Percentiles rank a stretch among this genome's conserved stretches.
Conservation (phyloP, 2,888 invertebrate species). For the Thecocarcelia acutangulata region DNA sequence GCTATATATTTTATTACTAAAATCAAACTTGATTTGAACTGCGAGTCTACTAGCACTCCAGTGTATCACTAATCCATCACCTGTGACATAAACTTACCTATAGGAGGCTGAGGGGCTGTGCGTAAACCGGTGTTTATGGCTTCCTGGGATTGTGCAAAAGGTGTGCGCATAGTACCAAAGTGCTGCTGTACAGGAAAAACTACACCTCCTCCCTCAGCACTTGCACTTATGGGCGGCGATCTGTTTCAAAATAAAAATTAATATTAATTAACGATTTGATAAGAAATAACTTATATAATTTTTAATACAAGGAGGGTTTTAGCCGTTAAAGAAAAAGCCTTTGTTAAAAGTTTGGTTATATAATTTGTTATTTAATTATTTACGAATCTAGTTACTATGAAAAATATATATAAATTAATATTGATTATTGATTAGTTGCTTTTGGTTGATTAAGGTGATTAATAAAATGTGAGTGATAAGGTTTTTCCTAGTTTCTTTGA, state of each 20-base stretch:
- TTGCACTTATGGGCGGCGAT: conserved; percentile 80
- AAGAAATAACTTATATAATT: not conserved
- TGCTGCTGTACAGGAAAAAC: conserved; percentile 79
- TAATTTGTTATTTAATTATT: conserved; percentile 3
- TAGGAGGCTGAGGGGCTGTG: conserved; percentile 79
- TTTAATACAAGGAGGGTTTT: not conserved
- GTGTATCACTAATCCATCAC: too few species aligned
- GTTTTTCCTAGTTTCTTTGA: conserved; percentile 34
- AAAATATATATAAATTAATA: too few species aligned
- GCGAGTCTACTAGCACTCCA: too few species aligned
- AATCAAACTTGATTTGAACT: not conserved
- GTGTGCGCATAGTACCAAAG: conserved; percentile 80
- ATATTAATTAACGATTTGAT: not conserved
- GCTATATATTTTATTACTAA: not conserved
- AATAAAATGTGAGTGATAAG: conserved; percentile 32
- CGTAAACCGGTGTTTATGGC: conserved; percentile 76
- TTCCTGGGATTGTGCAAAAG: conserved; percentile 79
- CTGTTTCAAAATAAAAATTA: conserved; percentile 70
- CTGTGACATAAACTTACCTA: conserved; percentile 74
- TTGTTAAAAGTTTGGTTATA: conserved; percentile 25
- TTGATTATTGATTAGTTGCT: conserved; percentile 4
- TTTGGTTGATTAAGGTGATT: not conserved
- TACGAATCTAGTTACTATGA: conserved; percentile 1
- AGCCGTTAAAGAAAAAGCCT: conserved; percentile 31
- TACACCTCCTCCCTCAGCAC: conserved; percentile 75